phyloP scores from a whole-genome alignment of 2,888 invertebrate species.

The Drosophila quinaria region DNA sequence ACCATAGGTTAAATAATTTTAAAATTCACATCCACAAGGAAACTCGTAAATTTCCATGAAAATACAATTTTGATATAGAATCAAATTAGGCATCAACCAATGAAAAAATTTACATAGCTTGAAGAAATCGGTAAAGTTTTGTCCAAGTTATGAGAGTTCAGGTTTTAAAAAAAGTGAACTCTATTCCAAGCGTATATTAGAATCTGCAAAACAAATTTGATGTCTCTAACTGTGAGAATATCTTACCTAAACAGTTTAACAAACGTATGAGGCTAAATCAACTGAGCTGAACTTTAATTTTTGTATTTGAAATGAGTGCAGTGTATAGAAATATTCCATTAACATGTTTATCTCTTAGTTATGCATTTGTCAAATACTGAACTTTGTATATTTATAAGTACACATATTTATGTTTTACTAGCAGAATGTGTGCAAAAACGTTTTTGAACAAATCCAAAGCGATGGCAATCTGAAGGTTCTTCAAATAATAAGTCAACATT shows the following conservation, averaged over 20 bases:
- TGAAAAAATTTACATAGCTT: no score
- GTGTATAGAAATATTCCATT: not conserved
- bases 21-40: no score
- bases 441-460: slow-evolving; percentile 5
- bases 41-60: no score
- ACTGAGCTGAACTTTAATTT: not conserved
- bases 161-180: no score
- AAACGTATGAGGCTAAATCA: not conserved
- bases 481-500: slow-evolving; percentile 19
- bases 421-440: slow-evolving; percentile 20
- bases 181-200: no score
- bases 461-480: slow-evolving; percentile 46
- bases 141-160: no score
- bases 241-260: no score
- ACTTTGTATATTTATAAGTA: slow-evolving; percentile 6
- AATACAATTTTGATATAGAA: no score
- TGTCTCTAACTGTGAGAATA: not conserved
- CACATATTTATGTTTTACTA: slow-evolving; percentile 8
- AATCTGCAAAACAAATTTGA: not conserved
- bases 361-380: slow-evolving; percentile 9
- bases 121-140: no score
- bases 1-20: no score
- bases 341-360: not conserved
- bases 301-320: not conserved
- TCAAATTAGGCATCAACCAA: no score